phyloP scores from a whole-genome alignment of 1,140 invertebrate genomes.

The Magallana angulata region DNA sequence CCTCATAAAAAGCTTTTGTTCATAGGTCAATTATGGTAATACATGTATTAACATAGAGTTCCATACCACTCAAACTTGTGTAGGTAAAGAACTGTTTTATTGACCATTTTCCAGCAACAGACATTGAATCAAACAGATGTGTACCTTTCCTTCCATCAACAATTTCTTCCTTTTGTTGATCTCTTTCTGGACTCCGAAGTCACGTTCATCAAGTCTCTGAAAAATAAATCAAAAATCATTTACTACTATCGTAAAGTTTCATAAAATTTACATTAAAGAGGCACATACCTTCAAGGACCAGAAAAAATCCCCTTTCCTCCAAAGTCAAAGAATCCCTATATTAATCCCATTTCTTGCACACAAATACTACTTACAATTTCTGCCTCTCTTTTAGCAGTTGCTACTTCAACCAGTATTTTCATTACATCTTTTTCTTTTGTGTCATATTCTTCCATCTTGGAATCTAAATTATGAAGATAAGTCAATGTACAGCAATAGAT shows the following conservation, averaged over 20 bases:
- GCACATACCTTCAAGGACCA: no score
- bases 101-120: no score
- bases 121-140: neutral
- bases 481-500: neutral
- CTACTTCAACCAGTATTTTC: constrained; percentile 93
- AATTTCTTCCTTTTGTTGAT: constrained; percentile 94
- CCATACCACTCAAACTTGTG: no score
- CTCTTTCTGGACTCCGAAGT: constrained; percentile 92
- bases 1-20: no score
- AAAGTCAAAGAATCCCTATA: neutral
- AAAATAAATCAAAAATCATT: constrained; percentile 1
- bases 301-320: neutral
- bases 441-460: constrained; percentile 91
- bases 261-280: no score
- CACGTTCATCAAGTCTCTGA: constrained; percentile 89
- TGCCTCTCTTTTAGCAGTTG: constrained; percentile 93
- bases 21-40: no score
- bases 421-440: constrained; percentile 90
- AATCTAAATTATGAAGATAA: constrained; percentile 73
- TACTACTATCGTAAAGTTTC: no score
- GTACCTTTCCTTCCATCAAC: constrained; percentile 87
- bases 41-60: no score
- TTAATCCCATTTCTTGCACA: no score
- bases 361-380: constrained; percentile 84
- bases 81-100: no score